Evolutionary conservation across 2,888 invertebrate species (phyloP).

Genomic region (Dichetophora obliterata): DNA sequence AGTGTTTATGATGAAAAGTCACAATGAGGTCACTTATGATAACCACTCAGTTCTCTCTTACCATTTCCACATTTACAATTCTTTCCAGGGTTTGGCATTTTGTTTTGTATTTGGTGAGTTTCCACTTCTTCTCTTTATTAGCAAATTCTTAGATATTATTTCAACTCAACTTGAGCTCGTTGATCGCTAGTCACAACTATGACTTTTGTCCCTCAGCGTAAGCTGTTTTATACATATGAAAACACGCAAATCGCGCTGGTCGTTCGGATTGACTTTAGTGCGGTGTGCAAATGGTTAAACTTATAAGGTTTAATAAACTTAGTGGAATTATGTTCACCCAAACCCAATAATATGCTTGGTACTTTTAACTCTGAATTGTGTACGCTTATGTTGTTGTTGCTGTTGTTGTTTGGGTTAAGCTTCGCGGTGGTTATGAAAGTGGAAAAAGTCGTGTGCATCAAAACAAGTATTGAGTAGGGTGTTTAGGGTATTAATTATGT

Average conservation of each 20-base stretch:
- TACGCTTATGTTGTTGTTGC: not conserved
- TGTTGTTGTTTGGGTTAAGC: not conserved
- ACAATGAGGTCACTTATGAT: too few species aligned
- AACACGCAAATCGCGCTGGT: not conserved
- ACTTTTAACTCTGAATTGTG: not conserved
- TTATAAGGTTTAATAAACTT: not conserved
- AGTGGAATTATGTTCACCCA: conserved; percentile 1
- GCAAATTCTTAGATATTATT: conserved; percentile 6
- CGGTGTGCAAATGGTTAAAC: conserved; percentile 22
- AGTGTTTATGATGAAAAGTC: too few species aligned
- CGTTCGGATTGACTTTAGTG: conserved; percentile 12
- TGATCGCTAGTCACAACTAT: conserved; percentile 15
- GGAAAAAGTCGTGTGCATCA: too few species aligned
- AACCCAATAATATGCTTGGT: not conserved
- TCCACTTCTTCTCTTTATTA: not conserved
- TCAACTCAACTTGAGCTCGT: conserved; percentile 28
- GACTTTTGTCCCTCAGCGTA: conserved; percentile 11
- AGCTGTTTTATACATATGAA: conserved; percentile 33
- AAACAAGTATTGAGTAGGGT: too few species aligned
- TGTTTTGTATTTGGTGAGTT: not conserved
- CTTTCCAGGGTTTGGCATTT: conserved; percentile 13
- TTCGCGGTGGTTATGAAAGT: not conserved
- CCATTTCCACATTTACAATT: conserved; percentile 31
- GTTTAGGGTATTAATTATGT: too few species aligned
- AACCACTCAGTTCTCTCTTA: conserved; percentile 4